Conservation (phyloP, 2,888 invertebrate species). For the Carabus problematicus region DNA sequence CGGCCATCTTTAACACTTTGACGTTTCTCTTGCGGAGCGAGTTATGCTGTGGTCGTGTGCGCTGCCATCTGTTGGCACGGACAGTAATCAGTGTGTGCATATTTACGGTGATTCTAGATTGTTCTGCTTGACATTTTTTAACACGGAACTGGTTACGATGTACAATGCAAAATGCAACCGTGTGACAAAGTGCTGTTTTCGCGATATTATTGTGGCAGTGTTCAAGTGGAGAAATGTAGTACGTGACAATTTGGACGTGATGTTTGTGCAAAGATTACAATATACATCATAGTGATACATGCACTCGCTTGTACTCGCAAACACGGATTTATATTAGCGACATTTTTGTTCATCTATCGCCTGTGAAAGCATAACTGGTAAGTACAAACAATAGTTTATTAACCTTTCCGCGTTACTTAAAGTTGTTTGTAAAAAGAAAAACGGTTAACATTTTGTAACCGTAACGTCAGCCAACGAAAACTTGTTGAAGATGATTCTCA, state of each 20-base stretch:
- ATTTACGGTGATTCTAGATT: conserved; percentile 5
- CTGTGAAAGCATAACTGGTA: no score
- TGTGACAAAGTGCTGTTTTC: conserved; percentile 29
- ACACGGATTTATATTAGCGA: neutral
- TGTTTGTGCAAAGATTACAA: conserved; percentile 26
- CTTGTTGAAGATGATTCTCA: no score
- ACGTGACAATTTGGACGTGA: conserved; percentile 34
- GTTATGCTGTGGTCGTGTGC: neutral
- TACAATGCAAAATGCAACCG: conserved; percentile 6
- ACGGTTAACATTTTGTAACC: no score
- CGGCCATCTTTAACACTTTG: no score
- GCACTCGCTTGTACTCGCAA: neutral
- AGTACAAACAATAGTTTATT: no score
- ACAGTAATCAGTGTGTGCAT: neutral
- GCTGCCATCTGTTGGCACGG: conserved; percentile 1
- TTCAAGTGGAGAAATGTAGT: conserved; percentile 27
- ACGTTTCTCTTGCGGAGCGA: no score
- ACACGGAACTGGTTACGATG: neutral
- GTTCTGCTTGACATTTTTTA: neutral
- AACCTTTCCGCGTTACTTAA: no score
- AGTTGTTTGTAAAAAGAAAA: no score
- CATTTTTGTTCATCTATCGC: no score
- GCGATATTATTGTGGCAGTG: conserved; percentile 20
- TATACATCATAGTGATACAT: conserved; percentile 13
- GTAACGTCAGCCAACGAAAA: no score